Evolutionary conservation across 2,797 vertebrate species (phyloP), one percentile per base, ranked within the genome.

Genomic region (Propithecus perrieri): DNA sequence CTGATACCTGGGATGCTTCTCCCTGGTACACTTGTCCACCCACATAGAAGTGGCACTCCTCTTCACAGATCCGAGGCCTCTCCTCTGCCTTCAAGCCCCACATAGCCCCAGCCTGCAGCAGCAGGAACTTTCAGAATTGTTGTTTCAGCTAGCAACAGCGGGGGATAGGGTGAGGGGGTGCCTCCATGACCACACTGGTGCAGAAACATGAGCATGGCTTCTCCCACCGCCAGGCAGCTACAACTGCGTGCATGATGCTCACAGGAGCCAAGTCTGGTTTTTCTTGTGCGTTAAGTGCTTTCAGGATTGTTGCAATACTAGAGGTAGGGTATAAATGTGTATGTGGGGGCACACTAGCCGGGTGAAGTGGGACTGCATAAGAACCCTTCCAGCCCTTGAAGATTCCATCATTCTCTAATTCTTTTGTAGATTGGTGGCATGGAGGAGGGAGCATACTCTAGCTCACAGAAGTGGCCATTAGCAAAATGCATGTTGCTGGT

Each of bases 21-120:
- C 99, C 99, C 0, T 99, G 99, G 97, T 99, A 99, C 89, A 99
- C 99, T 98, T 99, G 99, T 95, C 99, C 99, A 78, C 99, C 99
- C 8, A 99, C 99, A 97, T 99, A 99, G 98, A 99, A 99, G 96
- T 99, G 99, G 97, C 99, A 99, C 98, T 99, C 99, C 92, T 99
- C 98, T 89, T 99, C 98, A 10, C 94, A 97, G 79, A 61, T 97
- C 97, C 85, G 91, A 69, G 84, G 97, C 1, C 61, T 98, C 72
- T 97, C 96, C 26, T 97, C 96, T 0, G 72, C 30, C 55, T 96
- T 96, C 79, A 8, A 78, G 65, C 81, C 85, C 71, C 33, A 65
- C 74, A 72, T 69, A 57, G 79, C 57, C 46, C 63, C 50, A 5
- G 48, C 59, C 4, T 18, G 95, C 63, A 97, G 91, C 20, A 96